Percentiles rank a stretch among this genome's conserved stretches.
Conservation (phyloP, 1,140 invertebrate species). For the Mamestra configurata region DNA sequence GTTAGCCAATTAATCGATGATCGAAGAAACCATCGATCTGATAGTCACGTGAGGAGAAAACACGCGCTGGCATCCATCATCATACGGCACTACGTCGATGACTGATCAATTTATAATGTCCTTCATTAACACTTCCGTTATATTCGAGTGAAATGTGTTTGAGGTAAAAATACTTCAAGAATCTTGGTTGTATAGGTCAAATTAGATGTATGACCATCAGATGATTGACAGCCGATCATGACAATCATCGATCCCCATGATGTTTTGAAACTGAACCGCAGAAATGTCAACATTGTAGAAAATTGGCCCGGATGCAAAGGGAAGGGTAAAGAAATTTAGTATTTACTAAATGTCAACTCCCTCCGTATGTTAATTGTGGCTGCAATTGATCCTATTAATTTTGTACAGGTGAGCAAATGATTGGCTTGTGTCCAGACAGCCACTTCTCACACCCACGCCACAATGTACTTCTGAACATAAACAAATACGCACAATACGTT, state of each 20-base stretch:
- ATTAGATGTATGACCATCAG: not conserved
- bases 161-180: not conserved
- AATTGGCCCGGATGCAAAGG: not conserved
- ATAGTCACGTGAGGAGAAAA: slow-evolving; percentile 61
- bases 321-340: not conserved
- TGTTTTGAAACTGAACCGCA: not conserved
- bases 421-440: slow-evolving; percentile 78
- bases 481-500: slow-evolving; percentile 68
- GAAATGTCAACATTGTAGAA: not conserved
- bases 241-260: not conserved
- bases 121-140: slow-evolving; percentile 47
- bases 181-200: not conserved
- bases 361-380: slow-evolving; percentile 57
- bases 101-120: slow-evolving; percentile 48
- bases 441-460: slow-evolving; percentile 72
- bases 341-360: slow-evolving; percentile 41
- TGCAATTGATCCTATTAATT: slow-evolving; percentile 71
- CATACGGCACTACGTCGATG: slow-evolving; percentile 31
- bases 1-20: slow-evolving; percentile 75
- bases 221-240: not conserved
- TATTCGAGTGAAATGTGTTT: slow-evolving; percentile 5
- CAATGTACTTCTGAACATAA: slow-evolving; percentile 69
- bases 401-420: slow-evolving; percentile 79
- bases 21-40: slow-evolving; percentile 66
- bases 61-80: slow-evolving; percentile 60